phyloP scores from a whole-genome alignment of 2,888 invertebrate species.

The Micoletzkya japonica region DNA sequence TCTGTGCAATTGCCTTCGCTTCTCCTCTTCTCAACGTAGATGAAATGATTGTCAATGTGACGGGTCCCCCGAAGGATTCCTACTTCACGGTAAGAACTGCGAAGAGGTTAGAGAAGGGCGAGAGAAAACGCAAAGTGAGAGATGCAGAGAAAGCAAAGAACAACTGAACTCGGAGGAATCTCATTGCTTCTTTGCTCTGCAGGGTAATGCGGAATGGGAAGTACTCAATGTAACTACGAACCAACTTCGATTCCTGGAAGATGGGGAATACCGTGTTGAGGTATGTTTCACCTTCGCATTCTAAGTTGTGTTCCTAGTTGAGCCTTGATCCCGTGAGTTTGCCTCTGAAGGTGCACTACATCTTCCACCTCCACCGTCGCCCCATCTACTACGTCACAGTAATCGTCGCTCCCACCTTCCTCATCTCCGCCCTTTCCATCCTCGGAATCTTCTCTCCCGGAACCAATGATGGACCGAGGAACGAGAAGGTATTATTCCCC shows the following conservation, averaged over 20 bases:
- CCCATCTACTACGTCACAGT: slow-evolving; percentile 62
- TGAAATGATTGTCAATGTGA: slow-evolving; percentile 59
- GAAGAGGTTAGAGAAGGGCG: background rate
- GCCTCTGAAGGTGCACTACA: slow-evolving; percentile 49
- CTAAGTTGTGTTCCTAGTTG: background rate
- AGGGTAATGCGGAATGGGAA: slow-evolving; percentile 62
- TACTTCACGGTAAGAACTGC: slow-evolving; percentile 48
- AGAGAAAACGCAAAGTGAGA: background rate
- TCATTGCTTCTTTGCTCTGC: slow-evolving; percentile 25
- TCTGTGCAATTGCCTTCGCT: slow-evolving; percentile 60
- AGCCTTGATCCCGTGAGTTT: background rate
- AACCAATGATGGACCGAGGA: slow-evolving; percentile 56
- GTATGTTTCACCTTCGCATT: slow-evolving; percentile 32
- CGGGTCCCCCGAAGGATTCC: slow-evolving; percentile 52
- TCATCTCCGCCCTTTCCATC: slow-evolving; percentile 59
- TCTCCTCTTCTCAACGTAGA: slow-evolving; percentile 56
- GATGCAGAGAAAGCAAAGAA: background rate
- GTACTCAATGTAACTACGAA: slow-evolving; percentile 59
- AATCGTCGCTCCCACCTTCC: slow-evolving; percentile 61
- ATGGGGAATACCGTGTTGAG: slow-evolving; percentile 60
- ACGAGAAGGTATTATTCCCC: slow-evolving; percentile 49
- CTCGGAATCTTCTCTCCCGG: slow-evolving; percentile 61
- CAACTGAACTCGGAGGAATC: background rate
- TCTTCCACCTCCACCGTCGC: slow-evolving; percentile 54
- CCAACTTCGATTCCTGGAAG: slow-evolving; percentile 59